These are phyloP conservation scores for Tringa solitaria DNA, from an alignment of 2,113 vertebrate genomes.

Conservation along the genomic window DNA sequence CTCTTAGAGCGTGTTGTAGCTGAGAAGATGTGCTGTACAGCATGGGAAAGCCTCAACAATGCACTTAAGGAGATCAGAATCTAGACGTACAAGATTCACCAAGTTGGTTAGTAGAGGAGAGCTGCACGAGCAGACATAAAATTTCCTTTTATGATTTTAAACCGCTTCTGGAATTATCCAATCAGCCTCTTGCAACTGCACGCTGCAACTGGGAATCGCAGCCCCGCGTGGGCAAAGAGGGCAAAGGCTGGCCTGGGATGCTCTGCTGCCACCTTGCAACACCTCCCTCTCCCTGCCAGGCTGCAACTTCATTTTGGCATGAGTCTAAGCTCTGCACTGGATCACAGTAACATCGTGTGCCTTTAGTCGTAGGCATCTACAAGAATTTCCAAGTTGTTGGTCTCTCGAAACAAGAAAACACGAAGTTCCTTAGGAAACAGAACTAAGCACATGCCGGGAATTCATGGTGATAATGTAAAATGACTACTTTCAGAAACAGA, in stretches of 20 bases:
- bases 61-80: background rate
- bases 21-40: background rate
- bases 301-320: background rate
- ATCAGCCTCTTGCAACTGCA: background rate
- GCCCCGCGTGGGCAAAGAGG: fast-evolving
- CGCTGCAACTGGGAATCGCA: background rate
- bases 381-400: background rate
- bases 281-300: background rate
- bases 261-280: background rate
- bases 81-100: background rate
- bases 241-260: background rate
- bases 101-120: background rate
- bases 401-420: background rate
- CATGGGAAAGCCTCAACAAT: background rate
- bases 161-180: background rate
- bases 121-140: background rate
- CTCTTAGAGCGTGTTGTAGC: background rate
- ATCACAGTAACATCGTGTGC: background rate
- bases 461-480: background rate
- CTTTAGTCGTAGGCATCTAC: background rate
- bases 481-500: background rate
- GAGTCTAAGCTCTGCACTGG: background rate
- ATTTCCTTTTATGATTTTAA: background rate
- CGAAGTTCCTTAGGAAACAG: background rate
- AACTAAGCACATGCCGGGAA: background rate